A percentile compares a stretch with the other conserved stretches of the same genome.
Conservation (phyloP, 2,888 invertebrate genomes). For the Muscina levida region DNA sequence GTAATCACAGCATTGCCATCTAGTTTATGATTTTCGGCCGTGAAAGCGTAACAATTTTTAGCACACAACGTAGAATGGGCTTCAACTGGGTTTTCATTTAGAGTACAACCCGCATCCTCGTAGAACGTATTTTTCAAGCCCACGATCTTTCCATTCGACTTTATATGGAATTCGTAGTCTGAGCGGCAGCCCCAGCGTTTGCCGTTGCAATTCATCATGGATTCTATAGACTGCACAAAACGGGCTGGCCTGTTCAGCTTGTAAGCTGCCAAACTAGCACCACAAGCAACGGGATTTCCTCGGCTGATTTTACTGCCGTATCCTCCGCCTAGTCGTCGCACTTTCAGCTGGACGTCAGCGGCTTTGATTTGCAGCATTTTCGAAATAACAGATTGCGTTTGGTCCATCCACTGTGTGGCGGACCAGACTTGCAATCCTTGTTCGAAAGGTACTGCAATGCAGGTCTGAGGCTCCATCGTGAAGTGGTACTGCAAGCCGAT, state of each 20-base stretch:
- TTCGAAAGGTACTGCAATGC: constrained; percentile 85
- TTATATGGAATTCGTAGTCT: constrained; percentile 84
- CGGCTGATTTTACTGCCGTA: constrained; percentile 89
- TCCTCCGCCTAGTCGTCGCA: constrained; percentile 88
- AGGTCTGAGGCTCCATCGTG: constrained; percentile 86
- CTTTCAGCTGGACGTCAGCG: constrained; percentile 85
- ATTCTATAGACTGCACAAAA: constrained; percentile 85
- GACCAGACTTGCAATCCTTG: constrained; percentile 85
- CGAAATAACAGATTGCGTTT: constrained; percentile 82
- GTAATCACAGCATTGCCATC: constrained; percentile 84
- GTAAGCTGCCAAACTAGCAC: constrained; percentile 85
- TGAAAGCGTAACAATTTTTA: constrained; percentile 83
- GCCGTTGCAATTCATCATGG: constrained; percentile 86
- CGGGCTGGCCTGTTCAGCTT: constrained; percentile 83
- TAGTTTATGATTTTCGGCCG: constrained; percentile 83
- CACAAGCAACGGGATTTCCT: constrained; percentile 82
- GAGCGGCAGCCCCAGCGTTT: constrained; percentile 83
- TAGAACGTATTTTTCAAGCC: constrained; percentile 82
- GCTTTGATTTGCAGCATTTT: constrained; percentile 81
- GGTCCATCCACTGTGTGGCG: constrained; percentile 84
- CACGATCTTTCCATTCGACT: constrained; percentile 84
- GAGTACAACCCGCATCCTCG: constrained; percentile 81
- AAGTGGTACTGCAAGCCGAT: constrained; percentile 86
- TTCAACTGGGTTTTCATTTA: constrained; percentile 81
- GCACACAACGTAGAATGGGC: constrained; percentile 69